phyloP scores from a whole-genome alignment of 2,888 invertebrate genomes.

The Allacma fusca region DNA sequence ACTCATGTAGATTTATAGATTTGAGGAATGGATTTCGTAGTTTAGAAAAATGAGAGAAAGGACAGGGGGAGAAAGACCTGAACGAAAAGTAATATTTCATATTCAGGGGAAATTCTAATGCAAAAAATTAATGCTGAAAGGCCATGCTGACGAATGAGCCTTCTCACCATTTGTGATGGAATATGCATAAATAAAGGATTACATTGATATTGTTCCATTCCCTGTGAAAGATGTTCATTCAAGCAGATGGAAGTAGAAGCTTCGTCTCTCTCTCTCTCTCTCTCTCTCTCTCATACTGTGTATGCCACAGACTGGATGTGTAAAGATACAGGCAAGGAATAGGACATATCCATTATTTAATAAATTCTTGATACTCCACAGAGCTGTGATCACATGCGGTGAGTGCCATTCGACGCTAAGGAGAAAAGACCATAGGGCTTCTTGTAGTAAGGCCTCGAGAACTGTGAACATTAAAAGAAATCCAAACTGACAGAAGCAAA shows the following conservation, averaged over 20 bases:
- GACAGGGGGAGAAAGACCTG: too few species aligned
- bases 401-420: too few species aligned
- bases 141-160: background rate
- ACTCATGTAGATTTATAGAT: too few species aligned
- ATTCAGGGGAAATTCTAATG: background rate
- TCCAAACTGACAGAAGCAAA: background rate
- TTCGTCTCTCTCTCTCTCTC: too few species aligned
- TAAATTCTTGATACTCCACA: background rate
- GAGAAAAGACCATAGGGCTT: too few species aligned
- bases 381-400: background rate
- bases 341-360: background rate
- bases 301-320: too few species aligned
- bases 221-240: background rate
- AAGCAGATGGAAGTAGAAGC: background rate
- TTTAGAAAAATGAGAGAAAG: too few species aligned
- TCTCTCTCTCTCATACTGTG: background rate
- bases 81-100: too few species aligned
- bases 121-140: background rate
- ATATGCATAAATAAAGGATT: constrained; percentile 13
- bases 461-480: background rate
- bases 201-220: background rate
- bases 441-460: background rate
- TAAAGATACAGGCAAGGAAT: background rate
- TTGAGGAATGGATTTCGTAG: too few species aligned
- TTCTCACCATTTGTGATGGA: background rate